Evolutionary conservation across 2,888 invertebrate genomes (phyloP), one percentile per base, ranked within the genome.

Genomic region (Plusia festucae): DNA sequence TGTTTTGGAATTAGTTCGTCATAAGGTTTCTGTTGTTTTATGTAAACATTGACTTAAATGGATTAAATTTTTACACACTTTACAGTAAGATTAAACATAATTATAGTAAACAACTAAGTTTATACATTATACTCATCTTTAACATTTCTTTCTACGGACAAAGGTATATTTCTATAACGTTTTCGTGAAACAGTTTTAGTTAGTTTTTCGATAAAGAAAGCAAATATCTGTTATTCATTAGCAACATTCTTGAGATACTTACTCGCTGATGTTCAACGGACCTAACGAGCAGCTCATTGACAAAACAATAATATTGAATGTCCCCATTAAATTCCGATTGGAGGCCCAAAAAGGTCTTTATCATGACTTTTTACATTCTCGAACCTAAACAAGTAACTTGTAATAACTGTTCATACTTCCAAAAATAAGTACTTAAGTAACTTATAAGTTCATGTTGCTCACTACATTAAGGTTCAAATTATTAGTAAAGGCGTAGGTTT

Each of bases 1-100:
- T 91, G 90, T 86, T 88, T 82, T 79, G 82, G 83, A 69, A 79
- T 83, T 63, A 67, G 22, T 18, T 73, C 67, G 62, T 68, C 77
- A 84, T 88, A 88, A 88, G 87, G 87, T 88, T 89, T 84, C 83
- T 84, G 82, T 81, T 81, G 78, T 78, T 75, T 57, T 62, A 51
- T 59, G 73, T 57, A 57, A 73, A 70, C 60, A 57, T 69, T 71
- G 20, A 53, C 53, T 61, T 56, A 44, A 60, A 55, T 51, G 40
- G 65, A 54, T 63, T 76, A 46, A 11, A 20, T 60, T 68, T 64
- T 56, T 53, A 27, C 27, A n/a, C 9, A 59, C 40, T 40, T 72
- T 67, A 44, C 30, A 24, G 30, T 53, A 44, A 18, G n/a, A 44
- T 20, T 20, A 13, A 16, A 22, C 40, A 13, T 18, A n/a, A n/a